These are phyloP conservation scores for Noctua janthina DNA, from an alignment of 2,888 invertebrate species.

Conservation along the genomic window DNA sequence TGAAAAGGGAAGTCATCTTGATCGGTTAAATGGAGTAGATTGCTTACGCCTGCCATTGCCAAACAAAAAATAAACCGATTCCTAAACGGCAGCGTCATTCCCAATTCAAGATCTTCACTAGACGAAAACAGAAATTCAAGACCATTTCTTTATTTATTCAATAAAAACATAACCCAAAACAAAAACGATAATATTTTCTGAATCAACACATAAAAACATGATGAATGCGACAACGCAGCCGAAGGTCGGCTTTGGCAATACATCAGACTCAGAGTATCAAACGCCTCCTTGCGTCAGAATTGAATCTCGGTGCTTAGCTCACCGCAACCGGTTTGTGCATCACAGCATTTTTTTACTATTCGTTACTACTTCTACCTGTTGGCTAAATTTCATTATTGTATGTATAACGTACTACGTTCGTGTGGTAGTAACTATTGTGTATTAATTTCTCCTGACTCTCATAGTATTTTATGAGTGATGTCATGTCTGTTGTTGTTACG, in stretches of 20 bases:
- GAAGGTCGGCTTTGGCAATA: constrained; percentile 60
- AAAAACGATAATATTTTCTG: constrained; percentile 26
- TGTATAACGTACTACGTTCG: constrained; percentile 12
- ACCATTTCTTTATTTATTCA: constrained; percentile 42
- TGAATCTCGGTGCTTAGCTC: constrained; percentile 65
- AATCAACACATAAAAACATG: constrained; percentile 37
- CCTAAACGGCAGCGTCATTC: constrained; percentile 30
- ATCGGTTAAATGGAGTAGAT: neutral
- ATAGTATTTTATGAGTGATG: neutral
- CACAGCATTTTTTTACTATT: constrained; percentile 67
- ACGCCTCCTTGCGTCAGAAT: constrained; percentile 66
- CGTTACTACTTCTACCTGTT: constrained; percentile 56
- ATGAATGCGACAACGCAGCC: constrained; percentile 51
- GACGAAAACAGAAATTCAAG: constrained; percentile 9
- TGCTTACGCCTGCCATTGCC: neutral
- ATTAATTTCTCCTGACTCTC: constrained; percentile 12
- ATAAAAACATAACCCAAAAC: constrained; percentile 22
- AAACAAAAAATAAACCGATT: constrained; percentile 15
- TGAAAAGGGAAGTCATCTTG: neutral
- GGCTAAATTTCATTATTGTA: constrained; percentile 49
- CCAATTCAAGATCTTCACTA: constrained; percentile 26
- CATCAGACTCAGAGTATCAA: constrained; percentile 48
- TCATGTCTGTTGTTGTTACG: neutral
- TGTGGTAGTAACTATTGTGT: constrained; percentile 10
- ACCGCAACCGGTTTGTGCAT: constrained; percentile 68